These are phyloP conservation scores for Rhynchophorus ferrugineus DNA, from an alignment of 1,140 invertebrate genomes.

Conservation along the genomic window DNA sequence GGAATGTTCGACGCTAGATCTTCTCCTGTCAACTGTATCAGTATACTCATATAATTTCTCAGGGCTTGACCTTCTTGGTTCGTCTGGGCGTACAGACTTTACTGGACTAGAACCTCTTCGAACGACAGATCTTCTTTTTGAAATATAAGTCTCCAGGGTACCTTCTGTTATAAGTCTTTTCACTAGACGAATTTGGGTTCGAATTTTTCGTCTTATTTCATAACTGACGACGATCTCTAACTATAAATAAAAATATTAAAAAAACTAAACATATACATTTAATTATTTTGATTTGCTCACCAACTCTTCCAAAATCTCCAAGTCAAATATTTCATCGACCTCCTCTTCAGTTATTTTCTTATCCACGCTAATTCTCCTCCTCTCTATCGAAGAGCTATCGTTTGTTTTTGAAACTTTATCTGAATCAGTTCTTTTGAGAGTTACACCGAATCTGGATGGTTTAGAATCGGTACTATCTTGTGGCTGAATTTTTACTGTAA, in stretches of 20 bases:
- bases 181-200: constrained; percentile 63
- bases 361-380: constrained; percentile 31
- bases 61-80: too few relatives aligned
- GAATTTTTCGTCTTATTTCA: constrained; percentile 63
- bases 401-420: constrained; percentile 40
- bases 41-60: constrained; percentile 3
- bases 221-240: constrained; percentile 65
- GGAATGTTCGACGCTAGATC: constrained; percentile 12
- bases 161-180: constrained; percentile 48
- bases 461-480: constrained; percentile 28
- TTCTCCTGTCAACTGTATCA: constrained; percentile 4
- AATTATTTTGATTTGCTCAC: constrained; percentile 39
- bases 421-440: constrained; percentile 48
- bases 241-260: constrained; percentile 43
- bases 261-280: neutral
- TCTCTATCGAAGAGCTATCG: constrained; percentile 19
- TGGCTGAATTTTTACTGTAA: constrained; percentile 3
- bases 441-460: constrained; percentile 56
- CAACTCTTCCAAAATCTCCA: constrained; percentile 59
- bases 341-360: constrained; percentile 40
- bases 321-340: constrained; percentile 63
- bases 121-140: constrained; percentile 10
- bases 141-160: constrained; percentile 35
- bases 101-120: constrained; percentile 22
- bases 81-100: constrained; percentile 19